Evolutionary conservation across 1,140 invertebrate species (phyloP).

Genomic region (Ceratina japonica): DNA sequence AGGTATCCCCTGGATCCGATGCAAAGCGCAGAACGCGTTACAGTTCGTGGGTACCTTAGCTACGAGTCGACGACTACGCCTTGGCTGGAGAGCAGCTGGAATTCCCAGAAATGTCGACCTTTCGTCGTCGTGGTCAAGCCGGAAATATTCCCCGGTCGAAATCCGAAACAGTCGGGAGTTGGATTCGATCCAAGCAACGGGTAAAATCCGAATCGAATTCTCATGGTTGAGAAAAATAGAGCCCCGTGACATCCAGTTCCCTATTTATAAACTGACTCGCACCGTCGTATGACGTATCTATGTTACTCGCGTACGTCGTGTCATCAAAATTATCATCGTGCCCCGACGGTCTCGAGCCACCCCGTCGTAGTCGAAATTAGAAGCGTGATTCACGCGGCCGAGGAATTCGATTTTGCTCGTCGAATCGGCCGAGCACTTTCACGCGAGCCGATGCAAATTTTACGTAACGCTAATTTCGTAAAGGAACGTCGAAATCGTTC

Average conservation of each 20-base stretch:
- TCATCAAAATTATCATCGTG: too few relatives aligned
- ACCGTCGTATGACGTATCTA: too few relatives aligned
- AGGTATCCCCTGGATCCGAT: neutral
- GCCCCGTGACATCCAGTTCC: neutral
- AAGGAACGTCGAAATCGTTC: neutral
- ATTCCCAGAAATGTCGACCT: neutral
- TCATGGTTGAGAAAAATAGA: neutral
- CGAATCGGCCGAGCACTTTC: neutral
- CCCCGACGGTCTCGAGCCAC: too few relatives aligned
- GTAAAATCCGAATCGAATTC: slow-evolving; percentile 19
- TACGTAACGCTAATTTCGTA: neutral
- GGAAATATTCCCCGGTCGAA: neutral
- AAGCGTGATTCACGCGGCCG: neutral
- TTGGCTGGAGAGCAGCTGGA: neutral
- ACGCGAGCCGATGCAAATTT: neutral
- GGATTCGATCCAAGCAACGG: slow-evolving; percentile 17
- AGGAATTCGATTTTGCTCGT: neutral
- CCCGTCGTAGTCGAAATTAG: neutral
- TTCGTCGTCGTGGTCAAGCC: neutral
- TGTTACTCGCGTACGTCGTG: too few relatives aligned
- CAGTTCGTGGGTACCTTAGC: too few relatives aligned
- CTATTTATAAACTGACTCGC: slow-evolving; percentile 7
- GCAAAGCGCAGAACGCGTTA: neutral
- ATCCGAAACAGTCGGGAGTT: slow-evolving; percentile 3
- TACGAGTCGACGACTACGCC: neutral